Conservation (phyloP, 1,140 invertebrate species). For the Drosophila lowei region DNA sequence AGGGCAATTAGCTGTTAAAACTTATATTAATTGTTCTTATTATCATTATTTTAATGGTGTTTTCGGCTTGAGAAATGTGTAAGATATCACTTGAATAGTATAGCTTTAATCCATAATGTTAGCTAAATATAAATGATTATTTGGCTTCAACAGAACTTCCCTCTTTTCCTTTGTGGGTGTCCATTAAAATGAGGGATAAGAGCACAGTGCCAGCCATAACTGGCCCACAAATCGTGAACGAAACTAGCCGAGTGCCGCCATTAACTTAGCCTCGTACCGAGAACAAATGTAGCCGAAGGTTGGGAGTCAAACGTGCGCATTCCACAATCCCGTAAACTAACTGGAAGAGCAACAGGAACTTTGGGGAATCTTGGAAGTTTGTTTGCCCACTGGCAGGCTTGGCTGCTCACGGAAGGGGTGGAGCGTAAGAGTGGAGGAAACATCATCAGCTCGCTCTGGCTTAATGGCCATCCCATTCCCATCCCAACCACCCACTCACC, state of each 20-base stretch:
- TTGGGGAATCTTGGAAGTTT: conserved; percentile 50
- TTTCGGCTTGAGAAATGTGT: too few species aligned
- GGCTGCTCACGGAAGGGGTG: conserved; percentile 32
- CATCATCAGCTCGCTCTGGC: conserved; percentile 3
- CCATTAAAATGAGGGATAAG: conserved; percentile 25
- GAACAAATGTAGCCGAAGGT: conserved; percentile 37
- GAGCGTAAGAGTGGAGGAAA: conserved; percentile 1
- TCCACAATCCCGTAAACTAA: not conserved
- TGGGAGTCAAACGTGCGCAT: conserved; percentile 40
- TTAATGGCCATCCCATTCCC: conserved; percentile 9
- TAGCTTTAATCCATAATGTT: not conserved
- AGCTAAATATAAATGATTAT: conserved; percentile 22
- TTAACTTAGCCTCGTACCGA: conserved; percentile 22
- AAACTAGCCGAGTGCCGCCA: conserved; percentile 31
- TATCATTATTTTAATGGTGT: too few species aligned
- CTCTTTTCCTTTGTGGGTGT: not conserved
- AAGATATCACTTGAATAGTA: too few species aligned
- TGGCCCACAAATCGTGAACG: conserved; percentile 28
- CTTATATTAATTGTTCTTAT: too few species aligned
- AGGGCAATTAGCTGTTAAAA: too few species aligned
- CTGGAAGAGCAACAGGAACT: conserved; percentile 51
- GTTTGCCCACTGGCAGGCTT: conserved; percentile 48
- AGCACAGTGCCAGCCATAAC: conserved; percentile 20
- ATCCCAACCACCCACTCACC: conserved; percentile 14
- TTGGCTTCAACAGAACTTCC: conserved; percentile 5